Conservation (phyloP, 2,888 invertebrate species). For the Chirona hameri region DNA sequence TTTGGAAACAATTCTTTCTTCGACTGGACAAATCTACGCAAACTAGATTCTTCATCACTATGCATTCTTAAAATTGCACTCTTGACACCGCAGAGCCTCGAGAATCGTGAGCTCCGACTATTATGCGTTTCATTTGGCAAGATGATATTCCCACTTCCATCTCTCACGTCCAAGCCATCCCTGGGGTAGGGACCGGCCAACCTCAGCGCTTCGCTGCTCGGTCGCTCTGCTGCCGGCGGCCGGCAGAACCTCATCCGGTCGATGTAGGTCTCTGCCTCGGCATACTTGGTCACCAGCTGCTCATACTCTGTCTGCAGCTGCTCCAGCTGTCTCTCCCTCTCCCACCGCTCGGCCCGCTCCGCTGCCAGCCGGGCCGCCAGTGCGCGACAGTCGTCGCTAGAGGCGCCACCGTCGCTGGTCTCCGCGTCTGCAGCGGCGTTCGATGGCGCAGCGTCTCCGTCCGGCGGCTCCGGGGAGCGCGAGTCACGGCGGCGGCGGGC, state of each 20-base stretch:
- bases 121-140: background rate
- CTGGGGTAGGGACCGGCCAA: background rate
- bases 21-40: background rate
- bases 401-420: background rate
- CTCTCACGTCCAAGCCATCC: background rate
- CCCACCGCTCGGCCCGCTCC: background rate
- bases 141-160: background rate
- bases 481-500: background rate
- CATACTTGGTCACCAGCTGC: conserved; percentile 13
- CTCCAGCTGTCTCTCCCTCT: conserved; percentile 24
- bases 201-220: background rate
- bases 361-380: background rate
- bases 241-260: conserved; percentile 4
- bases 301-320: conserved; percentile 3
- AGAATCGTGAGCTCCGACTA: background rate
- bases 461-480: background rate
- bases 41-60: background rate
- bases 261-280: conserved; percentile 6
- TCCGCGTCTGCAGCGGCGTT: background rate
- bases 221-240: background rate
- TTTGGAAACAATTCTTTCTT: background rate
- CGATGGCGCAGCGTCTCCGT: too few relatives aligned
- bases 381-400: background rate
- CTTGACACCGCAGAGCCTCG: background rate
- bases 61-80: background rate